Base-by-base conservation (phyloP, 1,140 invertebrate species). In the Panagrolaimus sp. region DNA sequence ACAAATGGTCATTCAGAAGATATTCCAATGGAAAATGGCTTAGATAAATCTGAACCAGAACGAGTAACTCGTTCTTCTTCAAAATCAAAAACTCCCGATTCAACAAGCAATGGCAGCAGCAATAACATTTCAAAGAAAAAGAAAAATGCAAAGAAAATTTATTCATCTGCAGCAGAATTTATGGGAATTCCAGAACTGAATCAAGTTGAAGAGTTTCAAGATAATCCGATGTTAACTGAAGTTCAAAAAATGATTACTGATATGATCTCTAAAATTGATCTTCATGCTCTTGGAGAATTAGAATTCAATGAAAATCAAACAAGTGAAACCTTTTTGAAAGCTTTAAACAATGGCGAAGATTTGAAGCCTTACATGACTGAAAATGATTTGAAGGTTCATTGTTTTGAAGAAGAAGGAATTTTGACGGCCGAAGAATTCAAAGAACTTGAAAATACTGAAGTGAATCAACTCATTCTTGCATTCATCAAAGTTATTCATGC, bases 1-100 rank as follows among this genome's bases (percentile, higher is more conserved):
- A n/a, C n/a, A n/a, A n/a, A n/a, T n/a, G n/a, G n/a, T n/a, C n/a
- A n/a, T n/a, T n/a, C n/a, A n/a, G n/a, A n/a, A n/a, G n/a, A n/a
- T 24, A 52, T 52, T 24, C 48, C 48, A 15, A n/a, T 52, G n/a
- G 48, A 52, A 52, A 52, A 52, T 15, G 48, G 48, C 14, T 24
- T 52, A n/a, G 48, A n/a, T 24, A 52, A 21, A 24, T 21, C 48
- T 10, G 48, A 52, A 52, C 7, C 48, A n/a, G n/a, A n/a, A n/a
- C n/a, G n/a, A n/a, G n/a, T n/a, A n/a, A n/a, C n/a, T n/a, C n/a
- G n/a, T n/a, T n/a, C n/a, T n/a, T n/a, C n/a, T n/a, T n/a, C n/a
- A n/a, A n/a, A n/a, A n/a, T n/a, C n/a, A n/a, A n/a, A n/a, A n/a
- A n/a, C n/a, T n/a, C n/a, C n/a, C n/a, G n/a, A n/a, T n/a, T n/a